Base-by-base conservation (phyloP, 2,888 invertebrate species). In the Ectemnius cavifrons region DNA sequence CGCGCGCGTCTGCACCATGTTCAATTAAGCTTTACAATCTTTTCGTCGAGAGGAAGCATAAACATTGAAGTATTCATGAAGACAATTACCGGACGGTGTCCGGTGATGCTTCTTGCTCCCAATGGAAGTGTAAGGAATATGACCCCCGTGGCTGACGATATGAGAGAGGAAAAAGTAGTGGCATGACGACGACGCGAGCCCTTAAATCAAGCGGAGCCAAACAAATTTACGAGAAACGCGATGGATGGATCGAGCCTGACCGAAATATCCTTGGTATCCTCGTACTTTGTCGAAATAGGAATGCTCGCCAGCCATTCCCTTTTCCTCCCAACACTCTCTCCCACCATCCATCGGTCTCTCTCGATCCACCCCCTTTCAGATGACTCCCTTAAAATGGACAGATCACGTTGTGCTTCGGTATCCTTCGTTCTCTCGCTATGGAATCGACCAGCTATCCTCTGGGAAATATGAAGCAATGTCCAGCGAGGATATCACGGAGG, bases 391-490 rank as follows among this genome's bases (percentile, higher is more conserved):
- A 16, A 16, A 52, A 52, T 52, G 52, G 52, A 52, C 52, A 52
- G 52, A 52, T 52, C 52, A 52, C 52, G 47, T 47, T 5, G 23
- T 47, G 47, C 47, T 59, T 59, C 16, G 56, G 23, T 27, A 58
- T 63, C 67, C 78, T 80, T 74, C 77, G 63, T 64, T 73, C 81
- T 81, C 27, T 63, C 74, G 83, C 81, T 83, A 67, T 80, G 81
- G 75, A 82, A 84, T 84, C 81, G 84, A 79, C 78, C 80, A 71
- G 71, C 62, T 64, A 64, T 78, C 75, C 83, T 84, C 52, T 71
- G 87, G 86, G 85, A 86, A 85, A 87, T 84, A 82, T 75, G 77
- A 78, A 82, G 80, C 81, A 77, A 52, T 52, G 52, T 52, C 52
- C 52, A 52, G 52, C 52, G 4, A 4, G 52, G 52, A 14, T 11